Evolutionary conservation across 1,140 invertebrate genomes (phyloP), one percentile per base, ranked within the genome.

Genomic region (Theocolax elegans): DNA sequence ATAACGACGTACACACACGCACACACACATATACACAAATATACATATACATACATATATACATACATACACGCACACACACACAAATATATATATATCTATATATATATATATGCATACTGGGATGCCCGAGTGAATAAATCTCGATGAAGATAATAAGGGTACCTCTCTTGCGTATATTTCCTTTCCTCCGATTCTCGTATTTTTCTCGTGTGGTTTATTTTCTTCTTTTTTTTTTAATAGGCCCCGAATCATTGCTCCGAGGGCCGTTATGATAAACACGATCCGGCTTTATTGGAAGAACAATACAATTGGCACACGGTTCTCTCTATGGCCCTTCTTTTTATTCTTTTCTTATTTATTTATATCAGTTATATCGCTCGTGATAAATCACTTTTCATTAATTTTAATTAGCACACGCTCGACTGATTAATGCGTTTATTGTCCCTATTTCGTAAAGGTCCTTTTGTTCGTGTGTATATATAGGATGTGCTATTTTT

Each of bases 221-320:
- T 38, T 49, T 58, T 64, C 54, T 48, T 35, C 74, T 59, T 77
- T 75, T 35, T 72, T 64, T 77, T 74, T 75, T 77, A 76, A 77
- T 73, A 70, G 72, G 69, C 60, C 49, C 70, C 56, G 56, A 68
- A 51, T 62, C 21, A 31, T 59, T 59, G 49, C 49, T 46, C 17
- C 63, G 29, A 29, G n/a, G n/a, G 44, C 58, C 46, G 46, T 62
- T 68, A 62, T 60, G 56, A 60, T 62, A 51, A 68, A 68, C 35
- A 23, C 29, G 35, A 56, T 35, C 27, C 31, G 42, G 29, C 48
- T 58, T 31, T 53, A 65, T 46, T 56, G 49, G 56, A 21, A 51
- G 66, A 68, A 68, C 66, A 68, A 68, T 67, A 25, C 65, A 59
- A 67, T 67, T 68, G 54, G 29, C 42, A 35, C 4, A 6, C 10